Evolutionary conservation across 2,888 invertebrate species (phyloP).

Genomic region (Caradrina kadenii): DNA sequence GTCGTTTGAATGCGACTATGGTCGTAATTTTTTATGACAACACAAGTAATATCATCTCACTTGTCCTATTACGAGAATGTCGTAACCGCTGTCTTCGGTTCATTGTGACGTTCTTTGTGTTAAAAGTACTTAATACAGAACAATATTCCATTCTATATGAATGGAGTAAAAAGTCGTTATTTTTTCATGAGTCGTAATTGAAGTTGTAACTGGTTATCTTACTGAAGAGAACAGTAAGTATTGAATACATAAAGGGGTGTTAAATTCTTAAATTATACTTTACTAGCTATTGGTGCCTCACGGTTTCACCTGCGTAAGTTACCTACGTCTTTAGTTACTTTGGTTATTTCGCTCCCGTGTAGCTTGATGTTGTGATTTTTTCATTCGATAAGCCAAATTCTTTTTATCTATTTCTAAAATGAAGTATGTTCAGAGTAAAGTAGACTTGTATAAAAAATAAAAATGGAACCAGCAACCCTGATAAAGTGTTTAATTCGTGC

Average conservation of each 20-base stretch:
- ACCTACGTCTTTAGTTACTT: too few relatives aligned
- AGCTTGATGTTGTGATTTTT: too few relatives aligned
- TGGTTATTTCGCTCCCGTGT: too few relatives aligned
- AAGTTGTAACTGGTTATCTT: slow-evolving; percentile 49
- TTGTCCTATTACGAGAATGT: slow-evolving; percentile 44
- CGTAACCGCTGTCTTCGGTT: slow-evolving; percentile 40
- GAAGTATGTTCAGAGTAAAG: too few relatives aligned
- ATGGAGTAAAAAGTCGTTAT: slow-evolving; percentile 38
- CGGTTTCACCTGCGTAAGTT: too few relatives aligned
- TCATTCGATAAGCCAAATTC: too few relatives aligned
- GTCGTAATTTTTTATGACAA: slow-evolving; percentile 64
- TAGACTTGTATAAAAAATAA: too few relatives aligned
- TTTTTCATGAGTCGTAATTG: slow-evolving; percentile 56
- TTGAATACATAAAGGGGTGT: slow-evolving; percentile 9
- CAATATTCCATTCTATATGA: slow-evolving; percentile 48
- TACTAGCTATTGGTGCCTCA: too few relatives aligned
- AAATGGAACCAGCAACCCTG: too few relatives aligned
- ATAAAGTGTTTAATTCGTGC: too few relatives aligned
- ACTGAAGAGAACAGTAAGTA: slow-evolving; percentile 32
- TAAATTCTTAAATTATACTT: slow-evolving; percentile 6
- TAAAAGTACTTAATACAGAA: slow-evolving; percentile 45
- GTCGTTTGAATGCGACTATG: slow-evolving; percentile 59
- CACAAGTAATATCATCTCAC: slow-evolving; percentile 51
- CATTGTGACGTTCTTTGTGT: slow-evolving; percentile 54
- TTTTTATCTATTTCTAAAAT: not conserved